Evolutionary conservation across 2,113 vertebrate genomes (phyloP).

Genomic region (Saccopteryx bilineata): DNA sequence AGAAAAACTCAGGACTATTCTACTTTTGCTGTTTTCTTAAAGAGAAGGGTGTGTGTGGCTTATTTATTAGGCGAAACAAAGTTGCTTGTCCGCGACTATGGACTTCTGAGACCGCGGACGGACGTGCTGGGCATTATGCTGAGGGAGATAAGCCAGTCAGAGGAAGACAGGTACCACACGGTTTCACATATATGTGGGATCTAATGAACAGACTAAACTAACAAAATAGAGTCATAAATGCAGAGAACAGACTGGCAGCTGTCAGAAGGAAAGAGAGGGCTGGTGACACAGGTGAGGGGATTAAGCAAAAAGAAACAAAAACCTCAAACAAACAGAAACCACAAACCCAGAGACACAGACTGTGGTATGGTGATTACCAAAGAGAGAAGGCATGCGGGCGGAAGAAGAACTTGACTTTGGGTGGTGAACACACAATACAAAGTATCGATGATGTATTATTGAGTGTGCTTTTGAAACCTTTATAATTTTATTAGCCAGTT

Average conservation of each 20-base stretch:
- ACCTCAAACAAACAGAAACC: not conserved
- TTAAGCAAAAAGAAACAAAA: not conserved
- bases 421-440: not conserved
- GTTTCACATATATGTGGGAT: not conserved
- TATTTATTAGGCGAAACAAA: not conserved
- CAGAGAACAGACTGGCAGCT: not conserved
- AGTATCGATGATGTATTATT: not conserved
- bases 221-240: not conserved
- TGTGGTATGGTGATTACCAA: not conserved
- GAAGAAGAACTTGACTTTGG: not conserved
- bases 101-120: not conserved
- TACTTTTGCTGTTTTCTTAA: constrained; percentile 6
- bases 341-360: not conserved
- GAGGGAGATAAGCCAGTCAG: not conserved
- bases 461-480: not conserved
- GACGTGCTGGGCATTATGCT: not conserved
- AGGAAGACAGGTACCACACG: not conserved
- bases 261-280: not conserved
- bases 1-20: not conserved
- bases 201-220: not conserved
- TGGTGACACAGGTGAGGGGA: not conserved
- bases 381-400: not conserved
- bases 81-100: not conserved
- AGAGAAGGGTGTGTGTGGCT: not conserved
- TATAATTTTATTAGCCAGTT: not conserved